Evolutionary conservation across 2,113 vertebrate genomes (phyloP).

Genomic region (Bungarus multicinctus): DNA sequence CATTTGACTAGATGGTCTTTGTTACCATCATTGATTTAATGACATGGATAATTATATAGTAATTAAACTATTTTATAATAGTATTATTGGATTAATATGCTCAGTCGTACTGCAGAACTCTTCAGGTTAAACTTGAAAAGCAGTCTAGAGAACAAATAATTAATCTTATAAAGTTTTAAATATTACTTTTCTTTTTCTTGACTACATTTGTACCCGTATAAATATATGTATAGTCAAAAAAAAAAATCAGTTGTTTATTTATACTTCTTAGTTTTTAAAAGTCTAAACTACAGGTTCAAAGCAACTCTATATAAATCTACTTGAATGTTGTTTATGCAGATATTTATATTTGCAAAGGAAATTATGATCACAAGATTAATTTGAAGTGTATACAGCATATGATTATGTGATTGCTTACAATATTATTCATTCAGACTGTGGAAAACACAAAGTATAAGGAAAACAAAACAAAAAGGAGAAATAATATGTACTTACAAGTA

Average conservation of each 20-base stretch:
- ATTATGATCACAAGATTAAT: conserved; percentile 19
- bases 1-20: background rate
- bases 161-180: background rate
- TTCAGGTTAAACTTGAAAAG: background rate
- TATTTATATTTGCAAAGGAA: conserved; percentile 40
- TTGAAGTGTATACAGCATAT: background rate
- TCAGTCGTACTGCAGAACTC: background rate
- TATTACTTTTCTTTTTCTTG: background rate
- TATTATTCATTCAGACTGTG: conserved; percentile 28
- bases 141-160: background rate
- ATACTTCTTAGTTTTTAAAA: conserved; percentile 11
- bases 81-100: background rate
- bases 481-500: conserved; percentile 24
- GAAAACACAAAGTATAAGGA: conserved; percentile 21
- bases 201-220: background rate
- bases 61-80: background rate
- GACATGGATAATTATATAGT: background rate
- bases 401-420: conserved; percentile 17
- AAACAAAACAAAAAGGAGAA: background rate
- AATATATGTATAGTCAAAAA: background rate
- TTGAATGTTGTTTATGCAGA: background rate
- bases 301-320: background rate
- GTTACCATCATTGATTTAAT: background rate
- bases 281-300: background rate
- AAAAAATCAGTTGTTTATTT: background rate